These are phyloP conservation scores for Austrofundulus limnaeus DNA, from an alignment of 2,113 vertebrate species.

Conservation along the genomic window DNA sequence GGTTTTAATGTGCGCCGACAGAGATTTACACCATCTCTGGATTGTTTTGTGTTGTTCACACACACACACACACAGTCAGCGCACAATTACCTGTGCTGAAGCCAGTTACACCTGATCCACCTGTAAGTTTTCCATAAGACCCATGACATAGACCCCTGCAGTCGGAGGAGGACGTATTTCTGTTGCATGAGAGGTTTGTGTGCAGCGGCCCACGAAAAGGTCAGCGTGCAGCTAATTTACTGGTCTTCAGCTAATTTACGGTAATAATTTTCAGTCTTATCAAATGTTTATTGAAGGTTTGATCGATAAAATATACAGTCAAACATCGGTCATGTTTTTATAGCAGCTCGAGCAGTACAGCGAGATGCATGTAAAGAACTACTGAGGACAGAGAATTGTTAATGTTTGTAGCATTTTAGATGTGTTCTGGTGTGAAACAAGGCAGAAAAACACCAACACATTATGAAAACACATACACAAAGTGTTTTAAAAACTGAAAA, in stretches of 20 bases:
- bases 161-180: constrained; percentile 21
- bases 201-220: constrained; percentile 39
- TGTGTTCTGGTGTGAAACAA: constrained; percentile 6
- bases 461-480: background rate
- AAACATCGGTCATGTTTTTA: constrained; percentile 33
- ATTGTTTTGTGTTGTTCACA: constrained; percentile 6
- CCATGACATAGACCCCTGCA: constrained; percentile 13
- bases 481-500: no score
- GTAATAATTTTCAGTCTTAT: constrained; percentile 43
- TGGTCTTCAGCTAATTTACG: constrained; percentile 55
- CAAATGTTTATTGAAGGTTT: constrained; percentile 36
- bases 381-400: constrained; percentile 14
- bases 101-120: constrained; percentile 32
- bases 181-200: constrained; percentile 26
- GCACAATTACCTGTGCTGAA: constrained; percentile 19
- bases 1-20: constrained; percentile 37
- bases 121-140: constrained; percentile 24
- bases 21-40: constrained; percentile 8
- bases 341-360: constrained; percentile 22
- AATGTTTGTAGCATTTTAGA: background rate
- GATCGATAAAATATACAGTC: constrained; percentile 40
- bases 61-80: background rate
- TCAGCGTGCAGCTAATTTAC: constrained; percentile 51
- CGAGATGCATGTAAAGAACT: constrained; percentile 26
- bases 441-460: background rate